These are phyloP conservation scores for Chloroclystis v-ata DNA, from an alignment of 2,888 invertebrate genomes.

Conservation along the genomic window DNA sequence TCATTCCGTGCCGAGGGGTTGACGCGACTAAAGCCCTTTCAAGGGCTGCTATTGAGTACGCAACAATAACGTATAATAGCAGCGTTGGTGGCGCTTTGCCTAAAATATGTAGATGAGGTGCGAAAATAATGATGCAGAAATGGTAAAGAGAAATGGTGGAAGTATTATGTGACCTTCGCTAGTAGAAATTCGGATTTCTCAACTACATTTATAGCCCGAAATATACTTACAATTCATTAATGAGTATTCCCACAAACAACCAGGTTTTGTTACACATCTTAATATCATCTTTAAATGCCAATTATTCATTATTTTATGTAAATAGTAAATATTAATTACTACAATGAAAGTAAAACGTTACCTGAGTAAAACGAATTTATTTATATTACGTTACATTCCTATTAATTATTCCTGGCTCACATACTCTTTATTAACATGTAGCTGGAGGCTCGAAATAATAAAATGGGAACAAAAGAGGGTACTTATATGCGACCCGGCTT, in stretches of 20 bases:
- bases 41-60: constrained; percentile 51
- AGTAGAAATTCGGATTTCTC: too few species aligned
- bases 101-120: constrained; percentile 11
- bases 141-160: neutral
- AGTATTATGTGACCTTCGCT: too few species aligned
- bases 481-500: constrained; percentile 28
- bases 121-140: constrained; percentile 1
- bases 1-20: constrained; percentile 46
- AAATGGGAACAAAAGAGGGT: constrained; percentile 45
- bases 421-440: constrained; percentile 46
- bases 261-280: too few species aligned
- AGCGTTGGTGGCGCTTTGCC: constrained; percentile 37
- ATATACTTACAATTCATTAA: too few species aligned
- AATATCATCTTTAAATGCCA: too few species aligned
- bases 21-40: constrained; percentile 48
- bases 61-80: constrained; percentile 59
- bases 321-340: too few species aligned
- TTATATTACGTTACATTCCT: constrained; percentile 31
- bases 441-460: constrained; percentile 41
- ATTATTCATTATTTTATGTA: too few species aligned
- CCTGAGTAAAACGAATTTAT: neutral
- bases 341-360: too few species aligned
- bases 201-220: too few species aligned
- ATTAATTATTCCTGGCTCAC: constrained; percentile 43
- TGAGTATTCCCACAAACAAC: too few species aligned